These are phyloP conservation scores for Huso huso DNA, from an alignment of 2,797 vertebrate species.

Conservation along the genomic window DNA sequence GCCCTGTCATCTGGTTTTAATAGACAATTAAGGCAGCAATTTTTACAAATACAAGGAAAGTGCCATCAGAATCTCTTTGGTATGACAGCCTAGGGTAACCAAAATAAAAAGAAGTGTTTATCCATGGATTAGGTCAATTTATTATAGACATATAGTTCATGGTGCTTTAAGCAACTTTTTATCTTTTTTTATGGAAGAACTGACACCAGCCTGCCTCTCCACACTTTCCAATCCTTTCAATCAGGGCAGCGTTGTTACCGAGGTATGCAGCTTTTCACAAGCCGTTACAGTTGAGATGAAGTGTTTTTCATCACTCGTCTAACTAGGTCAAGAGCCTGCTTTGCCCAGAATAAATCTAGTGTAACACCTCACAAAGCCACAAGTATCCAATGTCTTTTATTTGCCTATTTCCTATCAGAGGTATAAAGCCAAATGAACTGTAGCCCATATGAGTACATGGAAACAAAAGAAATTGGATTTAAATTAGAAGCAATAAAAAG, in stretches of 20 bases:
- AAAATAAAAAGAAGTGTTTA: constrained; percentile 40
- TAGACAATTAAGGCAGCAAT: constrained; percentile 50
- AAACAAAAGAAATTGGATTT: constrained; percentile 9
- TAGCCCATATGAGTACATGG: not conserved
- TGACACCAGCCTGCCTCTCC: constrained; percentile 1
- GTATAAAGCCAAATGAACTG: constrained; percentile 7
- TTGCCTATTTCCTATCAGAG: constrained; percentile 11
- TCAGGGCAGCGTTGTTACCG: constrained; percentile 1
- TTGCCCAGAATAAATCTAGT: constrained; percentile 12
- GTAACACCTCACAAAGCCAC: constrained; percentile 12
- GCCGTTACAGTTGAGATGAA: not conserved
- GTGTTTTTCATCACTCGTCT: constrained; percentile 4
- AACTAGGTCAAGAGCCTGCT: constrained; percentile 18
- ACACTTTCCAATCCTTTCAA: constrained; percentile 6
- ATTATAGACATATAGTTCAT: constrained; percentile 15
- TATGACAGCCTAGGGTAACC: constrained; percentile 48
- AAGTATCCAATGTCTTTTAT: constrained; percentile 11
- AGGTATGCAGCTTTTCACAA: constrained; percentile 7
- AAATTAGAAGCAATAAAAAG: not conserved
- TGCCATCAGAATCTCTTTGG: constrained; percentile 40
- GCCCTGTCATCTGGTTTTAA: constrained; percentile 70
- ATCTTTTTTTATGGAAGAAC: not conserved
- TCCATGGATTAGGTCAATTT: constrained; percentile 36
- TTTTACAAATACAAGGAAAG: constrained; percentile 37
- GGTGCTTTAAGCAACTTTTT: constrained; percentile 34